Conservation (phyloP, 2,888 invertebrate genomes). For the Vesta saturnalis region DNA sequence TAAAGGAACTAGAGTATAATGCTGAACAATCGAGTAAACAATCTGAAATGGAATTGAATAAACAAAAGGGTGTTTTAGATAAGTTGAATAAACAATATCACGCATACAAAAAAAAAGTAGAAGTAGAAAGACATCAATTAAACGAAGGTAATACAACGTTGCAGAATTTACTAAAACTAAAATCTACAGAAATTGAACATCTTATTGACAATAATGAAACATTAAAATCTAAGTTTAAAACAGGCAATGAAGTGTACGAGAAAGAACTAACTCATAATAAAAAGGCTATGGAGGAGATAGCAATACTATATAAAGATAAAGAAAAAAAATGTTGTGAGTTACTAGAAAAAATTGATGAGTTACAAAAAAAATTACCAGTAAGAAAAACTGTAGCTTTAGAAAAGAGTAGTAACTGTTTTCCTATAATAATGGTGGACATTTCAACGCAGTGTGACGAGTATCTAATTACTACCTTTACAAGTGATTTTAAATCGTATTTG, state of each 20-base stretch:
- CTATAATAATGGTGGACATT: too few relatives aligned
- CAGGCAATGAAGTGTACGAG: neutral
- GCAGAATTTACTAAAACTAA: slow-evolving; percentile 20
- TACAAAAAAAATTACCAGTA: too few relatives aligned
- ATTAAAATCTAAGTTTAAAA: too few relatives aligned
- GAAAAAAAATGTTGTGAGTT: slow-evolving; percentile 14
- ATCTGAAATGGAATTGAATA: slow-evolving; percentile 8
- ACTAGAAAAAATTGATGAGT: neutral
- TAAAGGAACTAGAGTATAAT: neutral
- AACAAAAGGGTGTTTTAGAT: slow-evolving; percentile 23
- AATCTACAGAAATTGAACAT: slow-evolving; percentile 26
- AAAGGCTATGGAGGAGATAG: neutral
- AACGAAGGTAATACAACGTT: too few relatives aligned
- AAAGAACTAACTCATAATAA: neutral
- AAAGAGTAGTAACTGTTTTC: too few relatives aligned
- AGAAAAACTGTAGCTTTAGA: too few relatives aligned
- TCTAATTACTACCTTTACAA: too few relatives aligned
- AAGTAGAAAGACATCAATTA: too few relatives aligned
- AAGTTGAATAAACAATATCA: neutral
- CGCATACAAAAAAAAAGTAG: neutral
- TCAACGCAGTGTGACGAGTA: too few relatives aligned
- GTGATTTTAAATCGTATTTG: neutral
- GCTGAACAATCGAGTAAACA: neutral
- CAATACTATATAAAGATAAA: slow-evolving; percentile 13
- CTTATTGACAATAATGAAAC: too few relatives aligned